phyloP scores from a whole-genome alignment of 2,797 vertebrate genomes.

The Sebastes trivittatus region DNA sequence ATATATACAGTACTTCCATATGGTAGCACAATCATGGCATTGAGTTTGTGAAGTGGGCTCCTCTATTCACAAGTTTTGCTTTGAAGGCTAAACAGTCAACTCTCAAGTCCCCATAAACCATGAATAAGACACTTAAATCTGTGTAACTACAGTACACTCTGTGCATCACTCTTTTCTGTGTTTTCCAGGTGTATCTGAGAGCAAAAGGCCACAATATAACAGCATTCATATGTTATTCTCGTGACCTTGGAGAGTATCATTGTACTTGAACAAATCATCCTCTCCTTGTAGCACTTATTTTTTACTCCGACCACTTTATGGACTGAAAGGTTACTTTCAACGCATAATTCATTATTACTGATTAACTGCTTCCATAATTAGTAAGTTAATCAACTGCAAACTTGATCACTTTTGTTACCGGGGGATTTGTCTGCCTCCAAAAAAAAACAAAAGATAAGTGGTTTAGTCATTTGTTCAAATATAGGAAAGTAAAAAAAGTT shows the following conservation, averaged over 20 bases:
- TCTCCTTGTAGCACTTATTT: background rate
- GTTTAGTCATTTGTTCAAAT: background rate
- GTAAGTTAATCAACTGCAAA: background rate
- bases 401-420: background rate
- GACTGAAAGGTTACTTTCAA: background rate
- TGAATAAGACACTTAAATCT: constrained; percentile 11
- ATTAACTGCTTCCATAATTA: constrained; percentile 5
- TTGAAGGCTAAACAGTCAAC: background rate
- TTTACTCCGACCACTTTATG: background rate
- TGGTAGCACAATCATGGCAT: background rate
- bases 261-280: background rate
- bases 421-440: background rate
- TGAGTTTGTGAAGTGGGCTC: background rate
- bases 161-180: constrained; percentile 16
- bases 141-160: background rate
- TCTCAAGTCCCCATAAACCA: background rate
- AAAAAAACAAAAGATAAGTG: background rate
- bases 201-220: background rate
- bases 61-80: background rate
- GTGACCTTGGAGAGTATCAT: background rate
- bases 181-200: background rate
- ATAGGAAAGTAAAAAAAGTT: no score
- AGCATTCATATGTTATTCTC: background rate
- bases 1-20: background rate
- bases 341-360: background rate